Evolutionary conservation across 2,113 vertebrate species (phyloP).

Genomic region (Symphodus melops): DNA sequence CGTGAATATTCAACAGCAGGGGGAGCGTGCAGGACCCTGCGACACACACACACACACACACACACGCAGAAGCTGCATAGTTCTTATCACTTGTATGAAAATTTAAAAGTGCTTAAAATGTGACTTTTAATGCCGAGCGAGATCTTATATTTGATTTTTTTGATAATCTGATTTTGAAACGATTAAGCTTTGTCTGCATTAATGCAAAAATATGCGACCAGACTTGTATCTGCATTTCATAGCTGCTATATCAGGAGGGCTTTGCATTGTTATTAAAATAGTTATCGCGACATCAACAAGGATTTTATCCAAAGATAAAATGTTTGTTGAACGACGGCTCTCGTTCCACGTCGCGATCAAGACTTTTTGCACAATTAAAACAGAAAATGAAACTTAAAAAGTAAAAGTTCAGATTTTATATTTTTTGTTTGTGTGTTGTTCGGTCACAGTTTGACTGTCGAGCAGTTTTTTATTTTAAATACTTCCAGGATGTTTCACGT

Average conservation of each 20-base stretch:
- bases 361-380: too few species aligned
- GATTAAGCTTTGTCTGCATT: neutral
- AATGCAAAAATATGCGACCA: too few species aligned
- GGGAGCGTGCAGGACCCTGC: slow-evolving; percentile 23
- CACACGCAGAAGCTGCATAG: neutral
- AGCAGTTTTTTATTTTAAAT: neutral
- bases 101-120: slow-evolving; percentile 14
- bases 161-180: neutral
- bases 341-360: too few species aligned
- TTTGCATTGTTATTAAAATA: too few species aligned
- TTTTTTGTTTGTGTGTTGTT: neutral
- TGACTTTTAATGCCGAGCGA: neutral
- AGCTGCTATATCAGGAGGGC: too few species aligned
- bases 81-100: slow-evolving; percentile 11
- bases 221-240: too few species aligned
- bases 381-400: too few species aligned
- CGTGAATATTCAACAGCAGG: slow-evolving; percentile 69
- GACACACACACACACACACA: slow-evolving; percentile 19
- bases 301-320: neutral
- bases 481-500: neutral
- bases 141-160: slow-evolving; percentile 11
- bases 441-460: neutral
- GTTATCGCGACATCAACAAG: neutral
- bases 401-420: too few species aligned
- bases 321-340: too few species aligned